Evolutionary conservation across 2,888 invertebrate genomes (phyloP).

Genomic region (Patella ulyssiponensis): DNA sequence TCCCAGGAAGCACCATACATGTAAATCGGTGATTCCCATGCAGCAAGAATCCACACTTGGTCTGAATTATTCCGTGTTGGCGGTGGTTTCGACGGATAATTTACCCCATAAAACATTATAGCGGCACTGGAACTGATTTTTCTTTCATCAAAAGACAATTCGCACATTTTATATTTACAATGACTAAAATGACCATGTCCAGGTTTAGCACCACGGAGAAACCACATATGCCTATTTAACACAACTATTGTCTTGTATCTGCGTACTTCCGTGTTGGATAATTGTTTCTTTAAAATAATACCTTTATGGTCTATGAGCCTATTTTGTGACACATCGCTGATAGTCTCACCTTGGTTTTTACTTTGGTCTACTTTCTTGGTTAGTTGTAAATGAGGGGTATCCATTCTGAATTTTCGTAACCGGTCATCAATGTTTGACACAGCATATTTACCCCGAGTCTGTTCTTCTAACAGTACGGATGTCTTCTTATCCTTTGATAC

Average conservation of each 20-base stretch:
- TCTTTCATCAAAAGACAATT: neutral
- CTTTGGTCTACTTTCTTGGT: too few species aligned
- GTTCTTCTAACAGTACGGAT: too few species aligned
- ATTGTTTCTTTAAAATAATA: too few species aligned
- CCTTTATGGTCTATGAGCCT: too few species aligned
- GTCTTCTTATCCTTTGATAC: too few species aligned
- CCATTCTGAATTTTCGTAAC: too few species aligned
- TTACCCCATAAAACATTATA: neutral
- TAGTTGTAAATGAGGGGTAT: too few species aligned
- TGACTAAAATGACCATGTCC: neutral
- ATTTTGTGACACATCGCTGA: too few species aligned
- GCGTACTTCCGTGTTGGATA: too few species aligned
- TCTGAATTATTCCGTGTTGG: neutral
- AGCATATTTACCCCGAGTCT: too few species aligned
- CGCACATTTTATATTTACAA: neutral
- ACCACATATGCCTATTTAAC: neutral
- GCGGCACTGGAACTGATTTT: neutral
- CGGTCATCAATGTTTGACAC: too few species aligned
- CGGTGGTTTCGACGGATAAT: neutral
- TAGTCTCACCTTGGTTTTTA: too few species aligned
- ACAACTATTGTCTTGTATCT: neutral
- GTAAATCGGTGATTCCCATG: constrained; percentile 4
- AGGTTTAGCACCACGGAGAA: neutral
- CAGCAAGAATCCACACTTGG: constrained; percentile 17
- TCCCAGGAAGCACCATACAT: neutral